A percentile compares a stretch with the other conserved stretches of the same genome.
Evolutionary conservation across 2,797 vertebrate species (phyloP).

Genomic region (Melanogrammus aeglefinus): DNA sequence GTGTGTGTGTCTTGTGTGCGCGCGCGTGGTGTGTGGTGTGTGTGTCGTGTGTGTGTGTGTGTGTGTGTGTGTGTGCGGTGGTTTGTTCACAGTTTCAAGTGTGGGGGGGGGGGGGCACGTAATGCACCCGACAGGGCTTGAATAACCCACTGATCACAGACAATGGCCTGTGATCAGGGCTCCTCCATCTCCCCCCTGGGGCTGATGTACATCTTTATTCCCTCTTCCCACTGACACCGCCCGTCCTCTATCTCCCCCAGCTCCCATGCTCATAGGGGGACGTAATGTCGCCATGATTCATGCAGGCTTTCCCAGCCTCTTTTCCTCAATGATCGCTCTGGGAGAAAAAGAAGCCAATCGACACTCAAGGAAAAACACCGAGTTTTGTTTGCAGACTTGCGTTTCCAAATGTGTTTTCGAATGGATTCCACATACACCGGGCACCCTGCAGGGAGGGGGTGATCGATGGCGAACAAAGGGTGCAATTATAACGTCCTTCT

Average conservation of each 20-base stretch:
- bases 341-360: background rate
- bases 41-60: background rate
- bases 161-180: conserved; percentile 53
- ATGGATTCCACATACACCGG: conserved; percentile 48
- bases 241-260: conserved; percentile 34
- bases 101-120: background rate
- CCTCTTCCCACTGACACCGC: conserved; percentile 51
- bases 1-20: background rate
- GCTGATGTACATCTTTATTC: conserved; percentile 60
- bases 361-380: background rate
- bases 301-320: background rate
- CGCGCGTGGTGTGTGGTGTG: background rate
- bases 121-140: conserved; percentile 36
- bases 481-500: conserved; percentile 40
- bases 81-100: background rate
- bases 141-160: conserved; percentile 55
- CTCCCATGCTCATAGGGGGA: background rate
- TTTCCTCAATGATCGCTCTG: background rate
- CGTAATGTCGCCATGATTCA: background rate
- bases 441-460: conserved; percentile 21
- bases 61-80: background rate
- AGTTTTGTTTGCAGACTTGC: conserved; percentile 12
- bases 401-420: conserved; percentile 44
- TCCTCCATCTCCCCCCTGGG: conserved; percentile 41
- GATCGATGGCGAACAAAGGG: conserved; percentile 29